These are phyloP conservation scores for Pogonomyrmex californicus DNA, from an alignment of 1,140 invertebrate genomes.

Conservation along the genomic window DNA sequence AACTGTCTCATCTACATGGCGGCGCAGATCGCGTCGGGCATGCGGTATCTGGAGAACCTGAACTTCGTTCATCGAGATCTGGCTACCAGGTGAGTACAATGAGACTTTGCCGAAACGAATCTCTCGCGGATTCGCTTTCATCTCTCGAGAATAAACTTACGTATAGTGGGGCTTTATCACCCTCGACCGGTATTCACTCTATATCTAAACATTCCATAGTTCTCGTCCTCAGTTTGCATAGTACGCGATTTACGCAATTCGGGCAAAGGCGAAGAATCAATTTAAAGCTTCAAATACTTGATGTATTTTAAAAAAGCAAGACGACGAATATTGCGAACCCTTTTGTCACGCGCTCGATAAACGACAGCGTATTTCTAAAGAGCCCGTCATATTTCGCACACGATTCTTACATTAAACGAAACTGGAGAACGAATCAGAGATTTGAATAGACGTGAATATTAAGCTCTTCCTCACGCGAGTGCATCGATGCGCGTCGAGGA, in stretches of 20 bases:
- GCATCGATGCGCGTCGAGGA: conserved; percentile 27
- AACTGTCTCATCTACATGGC: conserved; percentile 94
- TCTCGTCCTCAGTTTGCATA: not conserved
- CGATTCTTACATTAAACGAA: conserved; percentile 20
- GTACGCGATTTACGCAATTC: not conserved
- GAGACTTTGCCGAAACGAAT: conserved; percentile 65
- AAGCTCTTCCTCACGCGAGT: conserved; percentile 7
- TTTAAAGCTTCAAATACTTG: not conserved
- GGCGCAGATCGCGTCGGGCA: conserved; percentile 94
- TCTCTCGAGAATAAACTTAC: conserved; percentile 69
- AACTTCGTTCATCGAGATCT: conserved; percentile 94
- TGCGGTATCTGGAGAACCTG: conserved; percentile 93
- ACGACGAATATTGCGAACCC: not conserved
- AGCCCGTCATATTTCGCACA: not conserved
- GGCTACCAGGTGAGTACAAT: conserved; percentile 89
- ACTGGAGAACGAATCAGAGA: conserved; percentile 28
- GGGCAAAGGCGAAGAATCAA: no score
- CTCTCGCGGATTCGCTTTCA: conserved; percentile 56
- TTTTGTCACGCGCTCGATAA: not conserved
- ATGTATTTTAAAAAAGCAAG: not conserved
- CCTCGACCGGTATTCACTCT: conserved; percentile 27
- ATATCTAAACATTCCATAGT: not conserved
- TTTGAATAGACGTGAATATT: conserved; percentile 16
- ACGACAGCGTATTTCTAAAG: not conserved
- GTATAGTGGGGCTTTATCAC: conserved; percentile 54